Evolutionary conservation across 2,888 invertebrate genomes (phyloP).

Genomic region (Machimus rusticus): DNA sequence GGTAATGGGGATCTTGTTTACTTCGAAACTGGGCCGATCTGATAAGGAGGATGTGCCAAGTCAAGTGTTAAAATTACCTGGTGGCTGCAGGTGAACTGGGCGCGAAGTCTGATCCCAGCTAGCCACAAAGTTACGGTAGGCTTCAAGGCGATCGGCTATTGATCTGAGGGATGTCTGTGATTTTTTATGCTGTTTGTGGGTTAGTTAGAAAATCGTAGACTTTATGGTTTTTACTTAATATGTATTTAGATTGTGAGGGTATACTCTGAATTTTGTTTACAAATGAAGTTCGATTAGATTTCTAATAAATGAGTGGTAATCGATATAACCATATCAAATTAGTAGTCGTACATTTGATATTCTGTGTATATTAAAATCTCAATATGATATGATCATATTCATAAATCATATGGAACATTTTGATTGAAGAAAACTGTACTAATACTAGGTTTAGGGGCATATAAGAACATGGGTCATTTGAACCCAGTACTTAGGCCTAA

Average conservation of each 20-base stretch:
- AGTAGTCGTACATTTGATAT: background rate
- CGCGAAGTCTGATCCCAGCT: background rate
- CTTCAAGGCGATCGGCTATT: background rate
- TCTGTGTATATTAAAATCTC: background rate
- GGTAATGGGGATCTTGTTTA: constrained; percentile 1
- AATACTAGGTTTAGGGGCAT: no score
- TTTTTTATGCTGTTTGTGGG: background rate
- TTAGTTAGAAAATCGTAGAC: background rate
- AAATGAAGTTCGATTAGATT: background rate
- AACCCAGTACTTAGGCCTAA: no score
- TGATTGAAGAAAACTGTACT: no score
- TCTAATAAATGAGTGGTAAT: background rate
- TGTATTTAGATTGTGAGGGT: background rate
- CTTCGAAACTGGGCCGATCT: background rate
- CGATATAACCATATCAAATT: background rate
- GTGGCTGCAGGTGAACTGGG: background rate
- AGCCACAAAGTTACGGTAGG: background rate
- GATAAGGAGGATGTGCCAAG: constrained; percentile 20
- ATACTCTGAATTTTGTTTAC: background rate
- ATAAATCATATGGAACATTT: no score
- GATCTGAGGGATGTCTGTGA: background rate
- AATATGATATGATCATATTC: no score
- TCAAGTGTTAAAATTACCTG: constrained; percentile 8
- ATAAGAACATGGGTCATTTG: no score
- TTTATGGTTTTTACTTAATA: background rate